Evolutionary conservation across 2,113 vertebrate genomes (phyloP).

Genomic region (Barbus barbus): DNA sequence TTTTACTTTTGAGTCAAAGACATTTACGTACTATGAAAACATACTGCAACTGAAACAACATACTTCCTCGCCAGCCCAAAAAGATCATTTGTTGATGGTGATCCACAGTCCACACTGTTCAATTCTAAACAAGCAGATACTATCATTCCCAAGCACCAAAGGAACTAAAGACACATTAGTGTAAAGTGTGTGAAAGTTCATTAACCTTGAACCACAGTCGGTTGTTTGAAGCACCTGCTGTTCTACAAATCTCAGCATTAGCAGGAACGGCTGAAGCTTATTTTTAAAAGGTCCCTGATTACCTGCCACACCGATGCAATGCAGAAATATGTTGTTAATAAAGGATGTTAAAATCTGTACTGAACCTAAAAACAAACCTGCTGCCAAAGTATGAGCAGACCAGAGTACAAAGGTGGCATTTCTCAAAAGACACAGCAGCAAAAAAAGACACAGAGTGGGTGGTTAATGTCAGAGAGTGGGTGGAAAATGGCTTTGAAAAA

Average conservation of each 20-base stretch:
- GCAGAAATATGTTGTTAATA: background rate
- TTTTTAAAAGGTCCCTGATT: background rate
- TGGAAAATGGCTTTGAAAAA: background rate
- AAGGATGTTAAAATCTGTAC: background rate
- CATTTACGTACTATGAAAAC: background rate
- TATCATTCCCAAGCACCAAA: background rate
- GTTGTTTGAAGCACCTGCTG: background rate
- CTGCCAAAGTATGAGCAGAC: background rate
- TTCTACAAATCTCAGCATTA: background rate
- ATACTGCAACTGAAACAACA: background rate
- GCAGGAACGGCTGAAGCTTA: background rate
- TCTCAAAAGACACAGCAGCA: background rate
- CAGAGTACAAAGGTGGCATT: background rate
- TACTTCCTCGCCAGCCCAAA: background rate
- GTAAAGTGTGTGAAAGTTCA: conserved; percentile 15
- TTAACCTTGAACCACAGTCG: background rate
- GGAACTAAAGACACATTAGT: no score
- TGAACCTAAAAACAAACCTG: background rate
- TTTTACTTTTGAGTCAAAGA: background rate
- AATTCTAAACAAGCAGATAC: no score
- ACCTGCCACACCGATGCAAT: background rate
- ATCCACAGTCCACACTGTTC: no score
- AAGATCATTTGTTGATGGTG: no score
- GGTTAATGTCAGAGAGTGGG: background rate
- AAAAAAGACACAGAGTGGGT: no score